Conservation (phyloP, 2,797 vertebrate genomes). For the Pseudochromis fuscus region DNA sequence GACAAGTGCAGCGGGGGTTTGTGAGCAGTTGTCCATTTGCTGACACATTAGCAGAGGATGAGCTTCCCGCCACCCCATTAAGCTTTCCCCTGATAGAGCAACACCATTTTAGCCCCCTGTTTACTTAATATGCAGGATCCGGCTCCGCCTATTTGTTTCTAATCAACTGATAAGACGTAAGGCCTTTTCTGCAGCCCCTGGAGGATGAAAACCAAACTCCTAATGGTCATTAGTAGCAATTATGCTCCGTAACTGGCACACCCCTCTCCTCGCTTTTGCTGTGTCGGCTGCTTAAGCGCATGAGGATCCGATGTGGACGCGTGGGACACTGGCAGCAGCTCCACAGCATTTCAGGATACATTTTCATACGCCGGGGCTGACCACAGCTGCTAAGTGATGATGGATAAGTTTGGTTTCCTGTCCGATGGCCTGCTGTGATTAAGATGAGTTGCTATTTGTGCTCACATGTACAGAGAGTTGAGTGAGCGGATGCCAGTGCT, state of each 20-base stretch:
- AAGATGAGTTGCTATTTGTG: constrained; percentile 37
- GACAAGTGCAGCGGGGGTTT: constrained; percentile 41
- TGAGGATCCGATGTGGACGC: constrained; percentile 48
- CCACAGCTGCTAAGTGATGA: constrained; percentile 43
- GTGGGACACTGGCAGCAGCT: constrained; percentile 53
- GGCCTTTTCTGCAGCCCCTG: constrained; percentile 81
- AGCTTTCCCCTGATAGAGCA: constrained; percentile 76
- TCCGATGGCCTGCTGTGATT: constrained; percentile 56
- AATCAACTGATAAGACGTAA: constrained; percentile 89
- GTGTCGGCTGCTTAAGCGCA: constrained; percentile 52
- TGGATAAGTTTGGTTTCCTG: constrained; percentile 65
- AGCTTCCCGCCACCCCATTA: constrained; percentile 81
- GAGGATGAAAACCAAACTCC: constrained; percentile 85
- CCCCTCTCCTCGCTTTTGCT: constrained; percentile 67
- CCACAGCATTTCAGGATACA: constrained; percentile 42
- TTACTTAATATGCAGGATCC: constrained; percentile 87
- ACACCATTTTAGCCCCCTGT: constrained; percentile 78
- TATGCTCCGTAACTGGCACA: constrained; percentile 82
- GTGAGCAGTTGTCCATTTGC: constrained; percentile 67
- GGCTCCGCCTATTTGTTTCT: constrained; percentile 84
- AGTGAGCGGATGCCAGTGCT: constrained; percentile 11
- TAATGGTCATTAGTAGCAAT: constrained; percentile 90
- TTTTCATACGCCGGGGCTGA: constrained; percentile 20
- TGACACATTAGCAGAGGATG: constrained; percentile 76
- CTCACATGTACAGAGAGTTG: not conserved